Evolutionary conservation across 1,140 invertebrate genomes (phyloP), one percentile per base, ranked within the genome.

Genomic region (Neelides sp.): DNA sequence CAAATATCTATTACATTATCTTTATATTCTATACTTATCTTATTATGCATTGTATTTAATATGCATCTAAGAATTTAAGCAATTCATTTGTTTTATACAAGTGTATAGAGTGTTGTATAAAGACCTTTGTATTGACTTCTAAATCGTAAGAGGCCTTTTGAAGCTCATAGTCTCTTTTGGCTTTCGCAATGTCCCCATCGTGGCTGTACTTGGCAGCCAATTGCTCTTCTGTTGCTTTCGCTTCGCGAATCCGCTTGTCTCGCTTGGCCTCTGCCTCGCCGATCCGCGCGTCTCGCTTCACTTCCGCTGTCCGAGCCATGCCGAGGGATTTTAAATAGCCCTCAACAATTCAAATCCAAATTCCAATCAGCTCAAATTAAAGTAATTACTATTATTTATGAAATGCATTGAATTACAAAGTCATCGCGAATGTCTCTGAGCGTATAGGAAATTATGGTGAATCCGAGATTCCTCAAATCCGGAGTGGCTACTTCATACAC

Each of bases 341-440:
- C 89, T 90, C 66, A 58, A 71, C 56, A 0, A 87, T 67, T 19
- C 5, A 23, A 43, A n/a, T n/a, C n/a, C n/a, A n/a, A n/a, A n/a
- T n/a, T n/a, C n/a, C n/a, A n/a, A n/a, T n/a, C n/a, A n/a, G n/a
- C n/a, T n/a, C n/a, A n/a, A n/a, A n/a, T n/a, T n/a, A n/a, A n/a
- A n/a, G n/a, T n/a, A n/a, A n/a, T n/a, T n/a, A n/a, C n/a, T n/a
- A n/a, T n/a, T n/a, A n/a, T n/a, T n/a, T n/a, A n/a, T n/a, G n/a
- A n/a, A n/a, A n/a, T n/a, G n/a, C n/a, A n/a, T n/a, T 32, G n/a
- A 32, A 32, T 69, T 75, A 93, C 90, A 82, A 94, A 89, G 69
- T 96, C 91, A 69, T 97, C 93, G 56, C 89, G 73, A 57, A 97
- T 90, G 71, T 97, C 93, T 72, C 96, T 96, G 10, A 97, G 74